Base-by-base conservation (phyloP, 2,888 invertebrate genomes). In the Aricia artaxerxes region DNA sequence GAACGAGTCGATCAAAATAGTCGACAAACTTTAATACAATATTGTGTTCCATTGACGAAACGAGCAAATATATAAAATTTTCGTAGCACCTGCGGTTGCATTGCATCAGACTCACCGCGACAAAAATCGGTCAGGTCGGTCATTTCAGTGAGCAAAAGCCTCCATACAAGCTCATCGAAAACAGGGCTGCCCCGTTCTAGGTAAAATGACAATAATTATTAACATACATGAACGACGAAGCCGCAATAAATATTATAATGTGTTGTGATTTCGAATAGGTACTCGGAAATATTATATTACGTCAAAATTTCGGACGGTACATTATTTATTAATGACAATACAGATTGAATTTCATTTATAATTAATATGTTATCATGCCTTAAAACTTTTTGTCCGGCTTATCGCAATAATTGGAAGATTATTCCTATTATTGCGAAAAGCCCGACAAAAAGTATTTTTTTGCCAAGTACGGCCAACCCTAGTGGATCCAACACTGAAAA, bases 91-190 rank as follows among this genome's bases (percentile, higher is more conserved):
- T 40, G 40, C 44, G 73, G 38, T 40, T 44, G 24, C 24, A 24
- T 24, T 24, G 24, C 24, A 24, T 24, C 24, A 24, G 24, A 24
- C 40, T 40, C 44, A 9, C 1, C 73, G 73, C n/a, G 73, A 6
- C 40, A 38, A 16, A 73, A 73, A 73, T 16, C 73, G n/a, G 73
- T 40, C 40, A 40, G 73, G n/a, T n/a, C 69, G 69, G 69, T 73
- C n/a, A 49, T 16, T 38, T 73, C 38, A 13, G 6, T 6, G 35
- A 38, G 73, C 38, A 24, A 69, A 69, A 35, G 69, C 73, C 16
- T 9, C 73, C 16, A 73, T 38, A 35, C 49, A 73, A 73, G 73
- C 73, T 73, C 40, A 73, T 73, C 40, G 40, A 40, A 40, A 16
- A 38, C n/a, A 73, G 73, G 73, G 73, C 7, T 73, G 73, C n/a